Conservation (phyloP, 1,140 invertebrate species). For the Papilio dardanus region DNA sequence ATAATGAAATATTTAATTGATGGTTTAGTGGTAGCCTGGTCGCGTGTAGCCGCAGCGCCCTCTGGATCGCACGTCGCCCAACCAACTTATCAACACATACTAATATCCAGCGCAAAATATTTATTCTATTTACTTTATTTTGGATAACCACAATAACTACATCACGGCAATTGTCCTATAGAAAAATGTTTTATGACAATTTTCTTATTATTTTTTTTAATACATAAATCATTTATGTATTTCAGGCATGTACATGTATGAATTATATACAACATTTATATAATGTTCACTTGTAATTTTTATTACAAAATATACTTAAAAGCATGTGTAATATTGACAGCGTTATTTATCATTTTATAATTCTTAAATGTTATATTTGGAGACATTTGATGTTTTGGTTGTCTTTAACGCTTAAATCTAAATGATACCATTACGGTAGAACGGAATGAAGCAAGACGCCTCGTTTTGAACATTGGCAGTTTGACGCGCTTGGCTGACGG, state of each 20-base stretch:
- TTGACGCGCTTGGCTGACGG: constrained; percentile 22
- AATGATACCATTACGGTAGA: neutral
- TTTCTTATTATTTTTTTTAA: neutral
- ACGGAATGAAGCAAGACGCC: neutral
- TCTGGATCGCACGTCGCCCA: neutral
- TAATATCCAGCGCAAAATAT: neutral
- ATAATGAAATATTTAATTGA: constrained; percentile 70
- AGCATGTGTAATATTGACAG: neutral
- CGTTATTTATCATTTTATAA: neutral
- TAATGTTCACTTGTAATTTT: constrained; percentile 8
- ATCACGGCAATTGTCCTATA: neutral
- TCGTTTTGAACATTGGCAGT: neutral
- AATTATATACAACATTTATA: neutral
- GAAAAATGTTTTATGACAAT: neutral
- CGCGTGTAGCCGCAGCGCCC: constrained; percentile 47
- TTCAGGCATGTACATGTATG: neutral
- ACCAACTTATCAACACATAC: neutral
- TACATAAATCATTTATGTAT: neutral
- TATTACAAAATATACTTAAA: neutral
- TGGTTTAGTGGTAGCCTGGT: constrained; percentile 73
- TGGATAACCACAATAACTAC: neutral
- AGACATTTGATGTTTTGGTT: neutral
- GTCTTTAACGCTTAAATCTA: neutral
- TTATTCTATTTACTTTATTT: neutral
- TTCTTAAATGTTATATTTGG: neutral